phyloP scores from a whole-genome alignment of 2,888 invertebrate genomes.

The Clanis bilineata region DNA sequence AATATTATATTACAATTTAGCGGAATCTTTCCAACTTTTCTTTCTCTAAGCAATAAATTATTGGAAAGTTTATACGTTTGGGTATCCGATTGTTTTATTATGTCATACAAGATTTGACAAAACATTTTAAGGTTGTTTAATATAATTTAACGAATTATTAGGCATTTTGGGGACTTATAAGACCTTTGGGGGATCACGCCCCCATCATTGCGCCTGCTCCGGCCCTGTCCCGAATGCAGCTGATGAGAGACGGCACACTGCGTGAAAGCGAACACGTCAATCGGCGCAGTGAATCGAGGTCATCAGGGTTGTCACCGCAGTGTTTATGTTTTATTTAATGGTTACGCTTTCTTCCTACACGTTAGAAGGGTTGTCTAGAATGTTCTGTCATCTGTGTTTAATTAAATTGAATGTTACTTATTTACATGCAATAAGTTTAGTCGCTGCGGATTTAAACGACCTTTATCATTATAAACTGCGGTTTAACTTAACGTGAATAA shows the following conservation, averaged over 20 bases:
- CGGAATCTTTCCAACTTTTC: conserved; percentile 3
- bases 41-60: background rate
- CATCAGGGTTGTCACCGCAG: conserved; percentile 6
- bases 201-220: background rate
- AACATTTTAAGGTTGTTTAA: background rate
- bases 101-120: too few species aligned
- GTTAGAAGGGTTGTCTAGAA: background rate
- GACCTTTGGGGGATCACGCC: background rate
- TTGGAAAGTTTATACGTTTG: background rate
- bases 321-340: conserved; percentile 1
- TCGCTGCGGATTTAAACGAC: too few species aligned
- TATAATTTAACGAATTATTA: background rate
- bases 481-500: too few species aligned
- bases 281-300: conserved; percentile 18
- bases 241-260: conserved; percentile 15
- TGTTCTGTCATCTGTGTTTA: too few species aligned
- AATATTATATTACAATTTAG: conserved; percentile 12
- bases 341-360: background rate
- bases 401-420: too few species aligned
- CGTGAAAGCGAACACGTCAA: conserved; percentile 18
- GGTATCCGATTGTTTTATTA: background rate
- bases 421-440: too few species aligned
- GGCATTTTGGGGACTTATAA: background rate
- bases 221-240: conserved; percentile 10
- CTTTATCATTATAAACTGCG: too few species aligned